Evolutionary conservation across 2,113 vertebrate genomes (phyloP).

Genomic region (Trinectes maculatus): DNA sequence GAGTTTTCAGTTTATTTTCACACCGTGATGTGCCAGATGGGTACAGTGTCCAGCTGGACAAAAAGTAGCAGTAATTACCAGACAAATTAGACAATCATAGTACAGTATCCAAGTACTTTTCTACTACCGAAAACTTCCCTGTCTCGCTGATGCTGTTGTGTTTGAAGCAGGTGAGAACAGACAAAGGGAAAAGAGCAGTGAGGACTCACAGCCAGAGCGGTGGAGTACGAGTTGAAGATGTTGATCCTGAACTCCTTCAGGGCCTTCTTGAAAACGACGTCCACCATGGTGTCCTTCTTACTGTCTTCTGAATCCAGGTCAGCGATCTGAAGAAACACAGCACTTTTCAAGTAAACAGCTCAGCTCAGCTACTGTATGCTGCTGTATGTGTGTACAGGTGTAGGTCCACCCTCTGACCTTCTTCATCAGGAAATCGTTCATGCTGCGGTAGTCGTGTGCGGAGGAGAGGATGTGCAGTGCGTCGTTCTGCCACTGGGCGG

Average conservation of each 20-base stretch:
- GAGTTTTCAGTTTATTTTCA: no score
- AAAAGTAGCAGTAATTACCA: neutral
- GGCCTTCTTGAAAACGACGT: conserved; percentile 96
- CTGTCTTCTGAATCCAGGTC: conserved; percentile 93
- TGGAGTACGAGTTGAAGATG: conserved; percentile 97
- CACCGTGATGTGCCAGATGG: neutral
- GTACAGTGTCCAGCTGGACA: neutral
- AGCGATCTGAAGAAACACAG: conserved; percentile 81
- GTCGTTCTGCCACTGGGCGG: conserved; percentile 92
- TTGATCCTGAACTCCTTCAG: conserved; percentile 97
- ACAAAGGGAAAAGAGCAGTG: neutral
- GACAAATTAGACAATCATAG: neutral
- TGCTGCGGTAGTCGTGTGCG: conserved; percentile 89
- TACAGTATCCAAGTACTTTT: neutral
- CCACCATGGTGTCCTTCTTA: conserved; percentile 95
- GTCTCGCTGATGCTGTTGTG: neutral
- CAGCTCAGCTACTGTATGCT: no score
- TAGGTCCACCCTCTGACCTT: conserved; percentile 85
- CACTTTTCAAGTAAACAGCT: neutral
- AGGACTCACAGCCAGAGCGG: conserved; percentile 88
- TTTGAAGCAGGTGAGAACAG: neutral
- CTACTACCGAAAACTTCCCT: neutral
- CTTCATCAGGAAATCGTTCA: conserved; percentile 98
- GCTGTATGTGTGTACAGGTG: neutral
- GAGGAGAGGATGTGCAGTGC: conserved; percentile 92